A percentile compares a stretch with the other conserved stretches of the same genome.
These are phyloP conservation scores for Chrysodeixis includens DNA, from an alignment of 2,888 invertebrate species.

Conservation along the genomic window DNA sequence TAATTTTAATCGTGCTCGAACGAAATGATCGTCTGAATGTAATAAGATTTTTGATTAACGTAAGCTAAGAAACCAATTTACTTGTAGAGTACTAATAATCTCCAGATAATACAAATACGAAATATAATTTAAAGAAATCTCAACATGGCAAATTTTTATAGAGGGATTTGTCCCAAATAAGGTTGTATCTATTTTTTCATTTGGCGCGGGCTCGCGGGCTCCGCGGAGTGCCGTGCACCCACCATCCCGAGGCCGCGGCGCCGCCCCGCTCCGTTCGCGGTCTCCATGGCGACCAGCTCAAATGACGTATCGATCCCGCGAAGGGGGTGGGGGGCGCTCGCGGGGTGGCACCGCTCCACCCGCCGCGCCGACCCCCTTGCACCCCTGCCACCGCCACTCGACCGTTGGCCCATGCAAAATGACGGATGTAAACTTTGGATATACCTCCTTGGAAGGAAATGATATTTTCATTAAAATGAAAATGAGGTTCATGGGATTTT, in stretches of 20 bases:
- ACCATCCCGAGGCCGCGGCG: conserved; percentile 83
- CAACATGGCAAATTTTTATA: conserved; percentile 76
- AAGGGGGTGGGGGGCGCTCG: conserved; percentile 76
- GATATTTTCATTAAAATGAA: conserved; percentile 88
- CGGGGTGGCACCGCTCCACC: conserved; percentile 87
- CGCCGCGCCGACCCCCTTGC: conserved; percentile 80
- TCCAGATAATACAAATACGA: conserved; percentile 54
- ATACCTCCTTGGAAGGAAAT: conserved; percentile 88
- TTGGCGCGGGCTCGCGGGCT: conserved; percentile 74
- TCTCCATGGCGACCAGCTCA: conserved; percentile 89
- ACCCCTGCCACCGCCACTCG: conserved; percentile 84
- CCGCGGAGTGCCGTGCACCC: conserved; percentile 83
- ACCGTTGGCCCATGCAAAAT: conserved; percentile 89
- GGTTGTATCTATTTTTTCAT: conserved; percentile 84
- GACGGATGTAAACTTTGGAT: conserved; percentile 89
- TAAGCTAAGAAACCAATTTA: conserved; percentile 22
- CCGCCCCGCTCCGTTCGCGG: conserved; percentile 88
- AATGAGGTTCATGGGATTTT: conserved; percentile 82
- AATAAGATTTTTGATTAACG: conserved; percentile 21
- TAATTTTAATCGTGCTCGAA: conserved; percentile 6
- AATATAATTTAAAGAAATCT: conserved; percentile 61
- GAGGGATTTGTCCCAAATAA: conserved; percentile 81
- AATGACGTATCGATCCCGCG: conserved; percentile 90
- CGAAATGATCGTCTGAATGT: conserved; percentile 14
- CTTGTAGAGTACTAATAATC: conserved; percentile 33